A percentile compares a stretch with the other conserved stretches of the same genome.
These are phyloP conservation scores for Chamaea fasciata DNA, from an alignment of 2,113 vertebrate species.

Conservation along the genomic window DNA sequence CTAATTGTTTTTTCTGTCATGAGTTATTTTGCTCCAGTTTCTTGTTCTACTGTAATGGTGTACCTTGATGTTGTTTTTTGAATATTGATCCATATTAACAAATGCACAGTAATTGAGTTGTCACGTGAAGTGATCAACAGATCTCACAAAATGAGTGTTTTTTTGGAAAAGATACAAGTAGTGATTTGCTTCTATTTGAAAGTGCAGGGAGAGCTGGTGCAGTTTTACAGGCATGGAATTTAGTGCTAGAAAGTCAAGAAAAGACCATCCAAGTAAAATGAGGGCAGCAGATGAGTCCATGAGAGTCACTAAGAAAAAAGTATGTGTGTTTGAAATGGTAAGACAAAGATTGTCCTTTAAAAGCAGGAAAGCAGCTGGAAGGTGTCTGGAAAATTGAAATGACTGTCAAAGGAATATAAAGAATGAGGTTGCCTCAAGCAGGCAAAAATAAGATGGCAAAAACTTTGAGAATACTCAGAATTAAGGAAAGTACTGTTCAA, in stretches of 20 bases:
- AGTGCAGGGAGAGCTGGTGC: not conserved
- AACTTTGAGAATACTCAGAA: not conserved
- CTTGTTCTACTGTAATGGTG: not conserved
- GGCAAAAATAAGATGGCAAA: not conserved
- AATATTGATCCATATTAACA: not conserved
- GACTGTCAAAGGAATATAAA: not conserved
- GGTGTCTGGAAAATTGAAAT: not conserved
- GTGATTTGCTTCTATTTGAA: not conserved
- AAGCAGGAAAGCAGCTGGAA: not conserved
- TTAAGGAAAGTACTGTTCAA: not conserved
- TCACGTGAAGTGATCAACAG: not conserved
- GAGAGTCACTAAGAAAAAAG: not conserved
- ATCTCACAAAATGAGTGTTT: not conserved
- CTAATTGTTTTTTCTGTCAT: not conserved
- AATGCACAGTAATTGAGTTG: not conserved
- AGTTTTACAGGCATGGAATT: not conserved
- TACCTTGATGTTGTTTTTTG: not conserved
- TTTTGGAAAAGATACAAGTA: not conserved
- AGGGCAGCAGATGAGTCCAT: not conserved
- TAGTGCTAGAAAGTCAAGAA: not conserved
- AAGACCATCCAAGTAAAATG: not conserved
- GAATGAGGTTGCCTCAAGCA: not conserved
- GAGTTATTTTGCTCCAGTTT: not conserved
- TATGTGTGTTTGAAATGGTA: not conserved
- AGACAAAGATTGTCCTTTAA: not conserved